Evolutionary conservation across 2,113 vertebrate genomes (phyloP).

Genomic region (Dunckerocampus dactyliophorus): DNA sequence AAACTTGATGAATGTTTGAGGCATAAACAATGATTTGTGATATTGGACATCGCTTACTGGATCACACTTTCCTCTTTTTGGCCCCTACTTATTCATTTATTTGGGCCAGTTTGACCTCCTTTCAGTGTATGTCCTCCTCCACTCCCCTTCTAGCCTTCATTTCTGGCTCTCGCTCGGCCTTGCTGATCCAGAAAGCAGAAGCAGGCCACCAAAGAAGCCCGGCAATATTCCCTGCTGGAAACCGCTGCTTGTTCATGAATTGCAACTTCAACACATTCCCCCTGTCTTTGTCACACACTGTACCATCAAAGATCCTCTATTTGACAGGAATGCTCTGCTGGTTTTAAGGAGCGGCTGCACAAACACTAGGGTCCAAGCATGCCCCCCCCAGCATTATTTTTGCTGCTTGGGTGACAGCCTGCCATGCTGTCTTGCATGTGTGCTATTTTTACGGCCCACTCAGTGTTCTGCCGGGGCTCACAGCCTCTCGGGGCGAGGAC

Average conservation of each 20-base stretch:
- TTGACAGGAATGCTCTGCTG: too few species aligned
- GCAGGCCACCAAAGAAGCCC: constrained; percentile 45
- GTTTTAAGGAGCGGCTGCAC: constrained; percentile 23
- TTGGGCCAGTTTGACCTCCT: constrained; percentile 40
- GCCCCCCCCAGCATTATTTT: constrained; percentile 7
- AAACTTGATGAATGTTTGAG: too few species aligned
- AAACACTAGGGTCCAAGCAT: constrained; percentile 2
- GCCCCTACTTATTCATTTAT: constrained; percentile 8
- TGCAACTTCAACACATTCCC: too few species aligned
- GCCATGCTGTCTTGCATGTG: constrained; percentile 13
- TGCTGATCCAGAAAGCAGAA: constrained; percentile 47
- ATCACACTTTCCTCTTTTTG: constrained; percentile 19
- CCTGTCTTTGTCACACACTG: too few species aligned
- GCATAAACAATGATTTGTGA: too few species aligned
- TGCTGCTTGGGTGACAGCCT: constrained; percentile 30
- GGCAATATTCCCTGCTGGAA: constrained; percentile 14
- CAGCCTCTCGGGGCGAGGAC: constrained; percentile 36
- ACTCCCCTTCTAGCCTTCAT: background rate
- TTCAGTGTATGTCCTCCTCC: constrained; percentile 31
- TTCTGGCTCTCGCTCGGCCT: constrained; percentile 32
- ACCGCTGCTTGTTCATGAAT: too few species aligned
- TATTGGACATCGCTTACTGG: too few species aligned
- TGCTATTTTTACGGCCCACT: constrained; percentile 46
- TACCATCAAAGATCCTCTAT: too few species aligned
- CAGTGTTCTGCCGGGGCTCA: constrained; percentile 27